These are phyloP conservation scores for Serranus cabrilla DNA, from an alignment of 2,797 vertebrate species.

Conservation along the genomic window DNA sequence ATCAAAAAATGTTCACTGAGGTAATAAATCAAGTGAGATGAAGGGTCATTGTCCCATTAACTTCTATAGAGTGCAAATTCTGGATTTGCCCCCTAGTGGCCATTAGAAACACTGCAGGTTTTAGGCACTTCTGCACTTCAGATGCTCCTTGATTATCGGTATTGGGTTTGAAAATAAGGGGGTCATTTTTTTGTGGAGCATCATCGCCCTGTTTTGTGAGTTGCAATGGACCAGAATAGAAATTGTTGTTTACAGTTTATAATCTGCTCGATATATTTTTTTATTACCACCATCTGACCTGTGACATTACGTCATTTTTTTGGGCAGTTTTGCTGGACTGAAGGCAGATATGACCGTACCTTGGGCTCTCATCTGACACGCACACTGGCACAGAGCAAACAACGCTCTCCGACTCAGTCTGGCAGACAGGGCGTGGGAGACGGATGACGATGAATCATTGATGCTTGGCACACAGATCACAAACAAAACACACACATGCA, in stretches of 20 bases:
- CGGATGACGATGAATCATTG: slow-evolving; percentile 63
- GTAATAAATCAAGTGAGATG: too few species aligned
- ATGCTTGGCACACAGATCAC: slow-evolving; percentile 65
- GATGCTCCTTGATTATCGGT: neutral
- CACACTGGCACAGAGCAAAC: slow-evolving; percentile 37
- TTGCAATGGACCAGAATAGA: neutral
- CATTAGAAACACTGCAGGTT: too few species aligned
- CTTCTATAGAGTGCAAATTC: too few species aligned
- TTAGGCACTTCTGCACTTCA: too few species aligned
- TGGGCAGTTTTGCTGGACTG: neutral
- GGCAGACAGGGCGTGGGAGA: slow-evolving; percentile 73
- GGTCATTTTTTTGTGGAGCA: slow-evolving; percentile 20
- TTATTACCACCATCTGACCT: neutral
- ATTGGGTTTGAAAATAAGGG: neutral
- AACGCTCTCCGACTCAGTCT: slow-evolving; percentile 48
- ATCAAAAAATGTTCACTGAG: too few species aligned
- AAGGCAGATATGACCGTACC: slow-evolving; percentile 21
- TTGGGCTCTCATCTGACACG: slow-evolving; percentile 28
- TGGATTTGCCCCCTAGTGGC: too few species aligned
- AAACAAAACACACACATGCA: slow-evolving; percentile 54
- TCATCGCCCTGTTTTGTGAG: slow-evolving; percentile 10
- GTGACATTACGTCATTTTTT: neutral
- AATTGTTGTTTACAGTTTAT: slow-evolving; percentile 19
- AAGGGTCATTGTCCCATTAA: too few species aligned
- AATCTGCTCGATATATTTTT: slow-evolving; percentile 8